phyloP scores from a whole-genome alignment of 2,888 invertebrate species.

The Drosophila formosana region DNA sequence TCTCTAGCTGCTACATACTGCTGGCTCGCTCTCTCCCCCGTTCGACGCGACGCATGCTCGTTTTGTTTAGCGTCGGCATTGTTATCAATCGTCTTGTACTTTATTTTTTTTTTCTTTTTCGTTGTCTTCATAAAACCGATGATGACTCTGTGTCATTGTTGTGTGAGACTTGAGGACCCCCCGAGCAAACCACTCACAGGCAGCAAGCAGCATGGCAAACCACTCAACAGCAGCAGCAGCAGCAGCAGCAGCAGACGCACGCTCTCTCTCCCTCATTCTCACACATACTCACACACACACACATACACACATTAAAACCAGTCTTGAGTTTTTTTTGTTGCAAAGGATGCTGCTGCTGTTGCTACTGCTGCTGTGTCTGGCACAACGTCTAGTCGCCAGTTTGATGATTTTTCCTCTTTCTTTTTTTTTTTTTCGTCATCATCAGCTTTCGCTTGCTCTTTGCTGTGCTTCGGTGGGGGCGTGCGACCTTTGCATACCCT shows the following conservation, averaged over 20 bases:
- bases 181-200: conserved; percentile 10
- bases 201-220: conserved; percentile 4
- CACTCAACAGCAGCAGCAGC: conserved; percentile 16
- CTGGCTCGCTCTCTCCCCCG: conserved; percentile 11
- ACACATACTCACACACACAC: conserved; percentile 18
- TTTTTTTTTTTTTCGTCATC: conserved; percentile 12
- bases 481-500: conserved; percentile 46
- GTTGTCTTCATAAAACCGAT: conserved; percentile 50
- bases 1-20: conserved; percentile 11
- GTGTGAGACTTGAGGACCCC: conserved; percentile 24
- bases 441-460: conserved; percentile 44
- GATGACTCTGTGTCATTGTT: conserved; percentile 53
- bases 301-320: conserved; percentile 41
- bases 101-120: conserved; percentile 43
- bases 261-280: conserved; percentile 15
- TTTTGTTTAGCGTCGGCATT: conserved; percentile 56
- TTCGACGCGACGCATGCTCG: conserved; percentile 47
- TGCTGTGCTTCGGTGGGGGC: conserved; percentile 44
- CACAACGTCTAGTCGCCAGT: conserved; percentile 57
- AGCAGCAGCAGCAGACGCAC: conserved; percentile 1
- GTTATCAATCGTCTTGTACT: conserved; percentile 48
- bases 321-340: conserved; percentile 51
- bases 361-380: conserved; percentile 46
- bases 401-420: conserved; percentile 18
- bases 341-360: conserved; percentile 51